Conservation (phyloP, 2,888 invertebrate species). For the Escarpia spicata region DNA sequence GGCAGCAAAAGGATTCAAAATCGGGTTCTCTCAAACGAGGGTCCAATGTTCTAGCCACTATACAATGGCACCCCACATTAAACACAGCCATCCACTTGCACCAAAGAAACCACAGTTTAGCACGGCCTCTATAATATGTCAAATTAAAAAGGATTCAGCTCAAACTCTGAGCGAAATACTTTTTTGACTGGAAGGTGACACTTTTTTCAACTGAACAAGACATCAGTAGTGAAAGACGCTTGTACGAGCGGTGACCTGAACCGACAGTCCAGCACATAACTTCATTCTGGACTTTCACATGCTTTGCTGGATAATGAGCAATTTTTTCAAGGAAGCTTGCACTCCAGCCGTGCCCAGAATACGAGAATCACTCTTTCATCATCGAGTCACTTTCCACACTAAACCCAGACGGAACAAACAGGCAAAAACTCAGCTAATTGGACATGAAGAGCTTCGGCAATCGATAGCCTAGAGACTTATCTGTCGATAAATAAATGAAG, state of each 20-base stretch:
- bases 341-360: not conserved
- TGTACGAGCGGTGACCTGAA: not conserved
- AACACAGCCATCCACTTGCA: too few species aligned
- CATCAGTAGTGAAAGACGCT: too few species aligned
- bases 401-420: not conserved
- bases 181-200: too few species aligned
- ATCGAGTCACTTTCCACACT: not conserved
- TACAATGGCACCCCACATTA: too few species aligned
- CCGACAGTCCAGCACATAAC: not conserved
- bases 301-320: not conserved
- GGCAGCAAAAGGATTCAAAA: too few species aligned
- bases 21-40: too few species aligned
- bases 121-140: not conserved
- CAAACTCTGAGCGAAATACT: not conserved
- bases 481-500: not conserved
- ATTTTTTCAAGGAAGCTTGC: not conserved
- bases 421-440: constrained; percentile 16
- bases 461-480: constrained; percentile 16
- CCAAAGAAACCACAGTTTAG: too few species aligned
- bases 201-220: too few species aligned
- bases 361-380: not conserved
- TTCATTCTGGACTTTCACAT: constrained; percentile 16
- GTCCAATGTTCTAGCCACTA: too few species aligned
- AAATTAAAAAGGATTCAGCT: not conserved
- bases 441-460: not conserved